Conservation (phyloP, 2,797 vertebrate genomes). For the Perdix hodgsoniae region DNA sequence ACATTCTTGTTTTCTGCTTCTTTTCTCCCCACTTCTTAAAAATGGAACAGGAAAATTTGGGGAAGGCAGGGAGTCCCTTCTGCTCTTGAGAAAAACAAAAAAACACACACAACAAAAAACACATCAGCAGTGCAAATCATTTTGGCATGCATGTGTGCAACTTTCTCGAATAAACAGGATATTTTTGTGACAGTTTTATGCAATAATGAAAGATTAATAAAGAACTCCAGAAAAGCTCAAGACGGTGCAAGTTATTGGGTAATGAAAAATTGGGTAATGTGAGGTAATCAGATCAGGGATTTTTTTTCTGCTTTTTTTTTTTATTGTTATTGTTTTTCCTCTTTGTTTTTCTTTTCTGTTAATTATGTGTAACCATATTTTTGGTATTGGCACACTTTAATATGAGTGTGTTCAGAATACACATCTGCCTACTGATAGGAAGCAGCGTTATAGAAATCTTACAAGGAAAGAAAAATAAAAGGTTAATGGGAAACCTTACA, state of each 20-base stretch:
- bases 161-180: neutral
- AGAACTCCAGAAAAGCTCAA: neutral
- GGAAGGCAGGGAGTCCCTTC: neutral
- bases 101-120: neutral
- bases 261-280: neutral
- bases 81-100: neutral
- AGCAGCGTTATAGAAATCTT: neutral
- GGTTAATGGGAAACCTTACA: neutral
- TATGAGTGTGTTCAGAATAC: neutral
- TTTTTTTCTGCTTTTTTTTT: rapidly evolving
- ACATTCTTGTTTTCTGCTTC: neutral
- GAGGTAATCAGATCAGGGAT: neutral
- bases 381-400: neutral
- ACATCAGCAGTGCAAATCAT: neutral
- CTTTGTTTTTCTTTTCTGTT: neutral
- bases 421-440: neutral
- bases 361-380: neutral
- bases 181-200: neutral
- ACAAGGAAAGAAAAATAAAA: neutral
- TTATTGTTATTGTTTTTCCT: neutral
- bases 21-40: neutral
- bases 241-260: neutral
- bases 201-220: neutral
- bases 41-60: rapidly evolving
- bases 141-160: neutral